Percentiles rank a stretch among this genome's conserved stretches.
phyloP scores from a whole-genome alignment of 2,888 invertebrate species.

The Ariolimax columbianus region DNA sequence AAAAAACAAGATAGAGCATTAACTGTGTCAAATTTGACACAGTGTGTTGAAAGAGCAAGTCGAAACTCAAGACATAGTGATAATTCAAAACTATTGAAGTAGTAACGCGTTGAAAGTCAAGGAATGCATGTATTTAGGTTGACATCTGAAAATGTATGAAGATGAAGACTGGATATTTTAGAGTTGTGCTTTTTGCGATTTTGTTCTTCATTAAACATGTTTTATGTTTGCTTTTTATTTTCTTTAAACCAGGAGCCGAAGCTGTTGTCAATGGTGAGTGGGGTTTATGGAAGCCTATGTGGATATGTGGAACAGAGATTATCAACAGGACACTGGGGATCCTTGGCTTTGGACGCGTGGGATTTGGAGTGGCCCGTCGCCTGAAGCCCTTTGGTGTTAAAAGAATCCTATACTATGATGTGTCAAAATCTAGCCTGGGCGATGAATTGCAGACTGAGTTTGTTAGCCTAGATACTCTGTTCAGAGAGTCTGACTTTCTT shows the following conservation, averaged over 20 bases:
- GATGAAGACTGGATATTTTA: no score
- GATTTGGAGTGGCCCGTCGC: slow-evolving; percentile 86
- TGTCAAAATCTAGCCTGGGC: slow-evolving; percentile 81
- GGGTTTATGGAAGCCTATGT: slow-evolving; percentile 91
- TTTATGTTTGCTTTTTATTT: background rate
- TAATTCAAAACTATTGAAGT: no score
- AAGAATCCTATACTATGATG: slow-evolving; percentile 86
- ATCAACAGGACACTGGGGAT: slow-evolving; percentile 85
- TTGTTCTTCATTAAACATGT: no score
- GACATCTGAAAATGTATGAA: no score
- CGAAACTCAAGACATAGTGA: no score
- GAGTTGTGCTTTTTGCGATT: no score
- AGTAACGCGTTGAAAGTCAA: no score
- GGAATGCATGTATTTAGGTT: no score
- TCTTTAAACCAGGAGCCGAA: slow-evolving; percentile 62
- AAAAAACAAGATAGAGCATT: no score
- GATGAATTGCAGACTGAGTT: slow-evolving; percentile 84
- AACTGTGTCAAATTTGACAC: no score
- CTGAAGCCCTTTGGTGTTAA: slow-evolving; percentile 87
- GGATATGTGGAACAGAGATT: slow-evolving; percentile 93
- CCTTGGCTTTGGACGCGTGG: slow-evolving; percentile 78
- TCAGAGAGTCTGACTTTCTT: slow-evolving; percentile 85
- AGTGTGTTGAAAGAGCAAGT: no score
- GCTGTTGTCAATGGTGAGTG: slow-evolving; percentile 85
- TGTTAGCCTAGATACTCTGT: slow-evolving; percentile 86